Base-by-base conservation (phyloP, 1,140 invertebrate species). In the Acromyrmex echinatior region DNA sequence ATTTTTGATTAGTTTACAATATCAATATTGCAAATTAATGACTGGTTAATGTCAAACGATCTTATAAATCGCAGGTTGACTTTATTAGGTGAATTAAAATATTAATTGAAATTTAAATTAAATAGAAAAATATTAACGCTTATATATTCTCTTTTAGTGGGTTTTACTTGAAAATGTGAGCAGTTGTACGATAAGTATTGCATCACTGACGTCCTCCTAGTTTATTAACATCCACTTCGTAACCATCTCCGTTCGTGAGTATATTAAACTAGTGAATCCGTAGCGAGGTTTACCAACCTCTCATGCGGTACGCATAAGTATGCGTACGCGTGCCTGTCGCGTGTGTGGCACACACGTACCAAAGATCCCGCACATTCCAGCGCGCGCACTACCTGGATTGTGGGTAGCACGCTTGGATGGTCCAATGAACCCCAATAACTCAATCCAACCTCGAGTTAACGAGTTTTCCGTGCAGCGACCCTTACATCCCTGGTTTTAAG, bases 171-270 rank as follows among this genome's bases (percentile, higher is more conserved):
- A 74, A 87, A 78, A 71, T 82, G 70, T 28, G 68, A 35, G 25
- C 62, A 77, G 16, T 74, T 81, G 82, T 87, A 86, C 21, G 65
- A 51, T 70, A n/a, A 60, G 35, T 82, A 88, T 88, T 88, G 88
- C 87, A 65, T 90, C 82, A 74, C 45, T 79, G 81, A 76, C 81
- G 86, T 78, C 65, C 90, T 70, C 60, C 90, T 90, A 80, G 89
- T 88, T 91, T 91, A 91, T 91, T 91, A 91, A 91, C 89, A 91
- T 88, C 82, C 87, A 90, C 82, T 90, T 87, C 80, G 79, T 86
- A 81, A 81, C 86, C 71, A 86, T 87, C 90, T 84, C 73, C 81
- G 89, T 88, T 70, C 66, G 88, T 65, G 86, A 74, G 89, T 90
- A 91, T 91, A 91, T 90, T 91, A 90, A 84, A 90, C 87, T 82